Evolutionary conservation across 2,888 invertebrate genomes (phyloP).

Genomic region (Coenonympha arcania): DNA sequence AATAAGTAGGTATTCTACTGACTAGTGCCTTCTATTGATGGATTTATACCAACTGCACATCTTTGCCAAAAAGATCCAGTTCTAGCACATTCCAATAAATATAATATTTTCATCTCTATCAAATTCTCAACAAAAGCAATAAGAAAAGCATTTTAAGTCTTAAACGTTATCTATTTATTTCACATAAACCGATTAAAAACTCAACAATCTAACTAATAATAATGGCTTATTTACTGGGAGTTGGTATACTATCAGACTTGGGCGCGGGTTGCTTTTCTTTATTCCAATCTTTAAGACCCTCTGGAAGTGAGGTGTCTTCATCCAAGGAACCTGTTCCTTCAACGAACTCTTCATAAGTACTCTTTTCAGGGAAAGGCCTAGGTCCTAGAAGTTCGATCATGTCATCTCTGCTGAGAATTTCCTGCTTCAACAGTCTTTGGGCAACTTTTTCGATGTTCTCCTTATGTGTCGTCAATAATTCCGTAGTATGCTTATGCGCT

Average conservation of each 20-base stretch:
- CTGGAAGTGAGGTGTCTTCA: constrained; percentile 94
- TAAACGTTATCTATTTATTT: constrained; percentile 61
- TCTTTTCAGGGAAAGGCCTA: constrained; percentile 98
- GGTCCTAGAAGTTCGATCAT: constrained; percentile 97
- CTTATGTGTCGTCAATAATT: constrained; percentile 85
- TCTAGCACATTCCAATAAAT: not conserved
- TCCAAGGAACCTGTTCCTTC: constrained; percentile 98
- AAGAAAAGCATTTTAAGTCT: constrained; percentile 52
- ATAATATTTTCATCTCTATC: not conserved
- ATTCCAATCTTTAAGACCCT: constrained; percentile 97
- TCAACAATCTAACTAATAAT: constrained; percentile 41
- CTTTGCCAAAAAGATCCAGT: not conserved
- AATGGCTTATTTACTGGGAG: constrained; percentile 51
- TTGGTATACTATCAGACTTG: constrained; percentile 44
- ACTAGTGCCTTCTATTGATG: too few species aligned
- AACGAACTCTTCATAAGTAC: constrained; percentile 99
- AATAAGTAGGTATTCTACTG: too few species aligned
- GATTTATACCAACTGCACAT: too few species aligned
- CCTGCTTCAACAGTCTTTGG: constrained; percentile 91
- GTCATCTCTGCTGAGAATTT: constrained; percentile 95
- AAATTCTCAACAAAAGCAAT: not conserved
- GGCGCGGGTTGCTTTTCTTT: constrained; percentile 71
- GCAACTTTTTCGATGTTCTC: constrained; percentile 90
- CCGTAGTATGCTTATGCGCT: constrained; percentile 87
- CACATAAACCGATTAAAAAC: constrained; percentile 55